A percentile compares a stretch with the other conserved stretches of the same genome.
Conservation (phyloP, 1,140 invertebrate species). For the Temnothorax longispinosus region DNA sequence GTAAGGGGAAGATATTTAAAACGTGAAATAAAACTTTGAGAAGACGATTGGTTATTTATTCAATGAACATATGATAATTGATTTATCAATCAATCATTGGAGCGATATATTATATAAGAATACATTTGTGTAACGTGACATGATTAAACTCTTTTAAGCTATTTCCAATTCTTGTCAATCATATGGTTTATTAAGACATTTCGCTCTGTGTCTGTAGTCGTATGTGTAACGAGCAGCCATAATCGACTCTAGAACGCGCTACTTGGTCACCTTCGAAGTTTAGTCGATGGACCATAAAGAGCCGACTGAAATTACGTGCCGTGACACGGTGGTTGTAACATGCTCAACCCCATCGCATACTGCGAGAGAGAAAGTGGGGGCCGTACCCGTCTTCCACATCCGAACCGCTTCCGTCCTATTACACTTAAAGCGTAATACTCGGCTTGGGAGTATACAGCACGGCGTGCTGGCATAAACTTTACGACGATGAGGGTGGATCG, state of each 20-base stretch:
- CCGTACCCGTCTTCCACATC: background rate
- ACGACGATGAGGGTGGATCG: conserved; percentile 61
- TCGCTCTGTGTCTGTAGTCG: background rate
- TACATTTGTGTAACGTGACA: background rate
- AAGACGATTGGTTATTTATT: too few relatives aligned
- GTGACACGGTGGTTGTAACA: conserved; percentile 44
- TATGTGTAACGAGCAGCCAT: background rate
- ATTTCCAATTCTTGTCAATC: background rate
- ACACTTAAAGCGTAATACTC: conserved; percentile 56
- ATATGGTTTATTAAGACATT: background rate
- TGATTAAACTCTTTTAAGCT: background rate
- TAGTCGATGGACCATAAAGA: conserved; percentile 63
- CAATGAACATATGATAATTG: too few relatives aligned
- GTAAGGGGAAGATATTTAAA: background rate
- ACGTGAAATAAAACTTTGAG: background rate
- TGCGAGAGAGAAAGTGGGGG: conserved; percentile 4
- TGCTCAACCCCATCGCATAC: conserved; percentile 19
- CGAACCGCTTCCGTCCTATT: background rate
- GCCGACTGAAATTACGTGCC: conserved; percentile 50
- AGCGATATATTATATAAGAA: too few relatives aligned
- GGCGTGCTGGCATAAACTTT: conserved; percentile 59
- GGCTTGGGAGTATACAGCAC: conserved; percentile 45
- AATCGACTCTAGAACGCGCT: conserved; percentile 18
- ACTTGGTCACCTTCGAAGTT: conserved; percentile 50
- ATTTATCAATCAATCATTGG: too few relatives aligned